These are phyloP conservation scores for Leptopterna dolabrata DNA, from an alignment of 2,888 invertebrate species.

Conservation along the genomic window DNA sequence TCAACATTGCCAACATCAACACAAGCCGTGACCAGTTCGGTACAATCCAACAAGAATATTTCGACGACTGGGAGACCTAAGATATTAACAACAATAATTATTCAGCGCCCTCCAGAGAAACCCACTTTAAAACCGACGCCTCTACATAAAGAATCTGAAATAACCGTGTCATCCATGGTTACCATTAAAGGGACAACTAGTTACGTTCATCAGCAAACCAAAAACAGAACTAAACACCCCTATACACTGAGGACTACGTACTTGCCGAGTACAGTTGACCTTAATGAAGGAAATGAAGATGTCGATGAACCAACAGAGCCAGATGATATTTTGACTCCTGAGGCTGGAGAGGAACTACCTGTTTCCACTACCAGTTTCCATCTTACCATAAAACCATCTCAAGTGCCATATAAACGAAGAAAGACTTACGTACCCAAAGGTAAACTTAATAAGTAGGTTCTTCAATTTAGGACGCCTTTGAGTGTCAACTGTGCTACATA, in stretches of 20 bases:
- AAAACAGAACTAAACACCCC: no score
- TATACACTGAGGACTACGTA: background rate
- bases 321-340: background rate
- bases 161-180: no score
- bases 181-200: no score
- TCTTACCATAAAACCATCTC: background rate
- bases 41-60: no score
- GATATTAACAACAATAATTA: no score
- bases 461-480: no score
- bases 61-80: no score
- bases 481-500: no score
- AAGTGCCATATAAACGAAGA: background rate
- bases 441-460: background rate
- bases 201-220: no score
- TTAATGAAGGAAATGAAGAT: background rate
- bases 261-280: background rate
- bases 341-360: background rate
- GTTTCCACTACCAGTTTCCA: background rate
- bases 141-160: no score
- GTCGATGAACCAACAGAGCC: background rate
- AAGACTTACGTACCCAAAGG: constrained; percentile 32
- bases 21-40: background rate
- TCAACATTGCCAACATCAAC: background rate
- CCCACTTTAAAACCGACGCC: no score
- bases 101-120: no score